phyloP scores from a whole-genome alignment of 2,797 vertebrate species.

The Microhierax caerulescens region DNA sequence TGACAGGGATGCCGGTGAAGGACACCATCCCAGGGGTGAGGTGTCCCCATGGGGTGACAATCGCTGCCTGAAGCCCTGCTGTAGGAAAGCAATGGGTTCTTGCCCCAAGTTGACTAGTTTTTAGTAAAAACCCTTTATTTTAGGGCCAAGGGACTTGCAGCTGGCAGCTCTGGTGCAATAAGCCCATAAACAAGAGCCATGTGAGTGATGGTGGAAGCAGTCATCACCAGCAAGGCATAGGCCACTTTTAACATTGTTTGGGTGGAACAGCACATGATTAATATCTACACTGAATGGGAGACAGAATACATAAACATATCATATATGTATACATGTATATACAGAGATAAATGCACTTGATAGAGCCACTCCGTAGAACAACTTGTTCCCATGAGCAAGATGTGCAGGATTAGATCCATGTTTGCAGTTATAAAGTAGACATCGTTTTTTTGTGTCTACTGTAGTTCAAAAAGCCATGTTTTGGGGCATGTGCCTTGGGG shows the following conservation, averaged over 20 bases:
- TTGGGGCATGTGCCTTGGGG: not conserved
- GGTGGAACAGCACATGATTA: not conserved
- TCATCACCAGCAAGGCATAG: fast-evolving
- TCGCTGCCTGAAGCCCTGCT: not conserved
- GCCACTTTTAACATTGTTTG: not conserved
- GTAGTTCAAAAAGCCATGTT: not conserved
- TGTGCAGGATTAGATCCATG: not conserved
- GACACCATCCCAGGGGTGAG: not conserved
- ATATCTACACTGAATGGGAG: not conserved
- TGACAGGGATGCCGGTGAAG: not conserved
- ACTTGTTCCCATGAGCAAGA: not conserved
- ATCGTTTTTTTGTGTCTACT: fast-evolving
- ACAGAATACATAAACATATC: not conserved
- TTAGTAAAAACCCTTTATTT: not conserved
- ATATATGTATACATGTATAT: not conserved
- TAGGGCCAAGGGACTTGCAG: not conserved
- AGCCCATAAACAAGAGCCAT: not conserved
- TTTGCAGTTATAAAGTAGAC: not conserved
- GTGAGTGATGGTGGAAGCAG: not conserved
- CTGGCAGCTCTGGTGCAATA: not conserved
- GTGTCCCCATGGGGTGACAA: not conserved
- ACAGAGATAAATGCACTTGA: not conserved
- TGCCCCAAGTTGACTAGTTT: not conserved
- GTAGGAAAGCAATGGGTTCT: not conserved
- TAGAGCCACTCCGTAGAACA: not conserved